Evolutionary conservation across 2,797 vertebrate genomes (phyloP).

Genomic region (Malurus leucopterus): DNA sequence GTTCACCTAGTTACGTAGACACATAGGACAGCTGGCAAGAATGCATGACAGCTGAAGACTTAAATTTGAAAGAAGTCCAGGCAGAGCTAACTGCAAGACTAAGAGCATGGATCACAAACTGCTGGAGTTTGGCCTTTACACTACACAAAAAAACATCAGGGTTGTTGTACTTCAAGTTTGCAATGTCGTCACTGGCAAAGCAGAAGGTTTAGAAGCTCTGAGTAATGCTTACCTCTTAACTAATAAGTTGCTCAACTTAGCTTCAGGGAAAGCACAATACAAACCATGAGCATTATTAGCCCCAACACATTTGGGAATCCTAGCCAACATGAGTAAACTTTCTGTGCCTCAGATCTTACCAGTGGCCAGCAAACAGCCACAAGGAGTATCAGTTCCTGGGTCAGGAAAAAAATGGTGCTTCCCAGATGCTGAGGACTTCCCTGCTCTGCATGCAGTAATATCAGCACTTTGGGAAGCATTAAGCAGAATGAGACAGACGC

Average conservation of each 20-base stretch:
- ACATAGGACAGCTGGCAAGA: not conserved
- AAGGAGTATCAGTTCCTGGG: not conserved
- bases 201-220: not conserved
- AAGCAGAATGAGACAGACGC: not conserved
- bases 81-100: not conserved
- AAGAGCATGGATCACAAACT: not conserved
- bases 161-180: not conserved
- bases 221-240: slow-evolving; percentile 19
- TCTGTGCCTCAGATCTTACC: not conserved
- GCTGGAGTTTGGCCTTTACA: slow-evolving; percentile 4
- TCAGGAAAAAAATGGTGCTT: slow-evolving; percentile 1
- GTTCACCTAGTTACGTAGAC: slow-evolving; percentile 15
- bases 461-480: not conserved
- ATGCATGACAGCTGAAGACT: not conserved
- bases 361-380: slow-evolving; percentile 2
- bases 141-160: not conserved
- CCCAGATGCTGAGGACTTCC: not conserved
- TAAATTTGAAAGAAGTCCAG: slow-evolving; percentile 3
- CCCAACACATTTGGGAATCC: slow-evolving; percentile 9
- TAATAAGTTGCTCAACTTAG: slow-evolving; percentile 20
- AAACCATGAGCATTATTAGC: not conserved
- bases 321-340: slow-evolving; percentile 5
- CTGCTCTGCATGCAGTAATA: not conserved
- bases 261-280: slow-evolving; percentile 16
- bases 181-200: slow-evolving; percentile 17